These are phyloP conservation scores for Aphelinus certus DNA, from an alignment of 1,140 invertebrate genomes.

Conservation along the genomic window DNA sequence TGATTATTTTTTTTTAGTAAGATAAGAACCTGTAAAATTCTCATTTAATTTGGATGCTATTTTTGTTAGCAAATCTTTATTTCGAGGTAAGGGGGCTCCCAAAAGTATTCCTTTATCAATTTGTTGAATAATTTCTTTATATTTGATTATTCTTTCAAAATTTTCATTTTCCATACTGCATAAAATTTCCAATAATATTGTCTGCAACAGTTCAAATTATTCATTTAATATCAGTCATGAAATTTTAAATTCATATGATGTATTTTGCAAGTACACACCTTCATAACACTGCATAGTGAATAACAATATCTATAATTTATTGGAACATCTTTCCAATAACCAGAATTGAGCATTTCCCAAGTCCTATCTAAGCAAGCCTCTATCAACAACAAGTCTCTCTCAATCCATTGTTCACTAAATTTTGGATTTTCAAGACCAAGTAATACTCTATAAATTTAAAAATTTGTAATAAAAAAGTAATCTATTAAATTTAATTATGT, in stretches of 20 bases:
- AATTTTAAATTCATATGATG: conserved; percentile 36
- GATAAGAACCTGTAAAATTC: conserved; percentile 49
- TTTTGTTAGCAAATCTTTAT: conserved; percentile 65
- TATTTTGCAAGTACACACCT: conserved; percentile 59
- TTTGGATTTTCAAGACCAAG: conserved; percentile 37
- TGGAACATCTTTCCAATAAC: conserved; percentile 84
- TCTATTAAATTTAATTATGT: conserved; percentile 3
- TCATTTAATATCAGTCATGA: conserved; percentile 19
- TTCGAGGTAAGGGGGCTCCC: conserved; percentile 73
- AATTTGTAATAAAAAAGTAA: not conserved
- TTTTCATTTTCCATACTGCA: conserved; percentile 30
- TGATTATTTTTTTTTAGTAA: conserved; percentile 28
- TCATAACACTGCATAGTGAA: conserved; percentile 71
- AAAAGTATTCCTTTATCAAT: conserved; percentile 86
- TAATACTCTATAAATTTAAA: conserved; percentile 10
- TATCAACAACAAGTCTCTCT: conserved; percentile 58
- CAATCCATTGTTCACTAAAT: conserved; percentile 44
- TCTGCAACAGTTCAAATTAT: conserved; percentile 41
- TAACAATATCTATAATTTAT: conserved; percentile 70
- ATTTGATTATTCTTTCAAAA: conserved; percentile 40
- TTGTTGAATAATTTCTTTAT: conserved; percentile 71
- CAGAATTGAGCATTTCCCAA: conserved; percentile 86
- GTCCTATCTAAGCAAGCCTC: conserved; percentile 75
- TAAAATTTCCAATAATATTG: conserved; percentile 53
- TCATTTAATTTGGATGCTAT: conserved; percentile 66